Base-by-base conservation (phyloP, 2,888 invertebrate species). In the Chelonus formosanus region DNA sequence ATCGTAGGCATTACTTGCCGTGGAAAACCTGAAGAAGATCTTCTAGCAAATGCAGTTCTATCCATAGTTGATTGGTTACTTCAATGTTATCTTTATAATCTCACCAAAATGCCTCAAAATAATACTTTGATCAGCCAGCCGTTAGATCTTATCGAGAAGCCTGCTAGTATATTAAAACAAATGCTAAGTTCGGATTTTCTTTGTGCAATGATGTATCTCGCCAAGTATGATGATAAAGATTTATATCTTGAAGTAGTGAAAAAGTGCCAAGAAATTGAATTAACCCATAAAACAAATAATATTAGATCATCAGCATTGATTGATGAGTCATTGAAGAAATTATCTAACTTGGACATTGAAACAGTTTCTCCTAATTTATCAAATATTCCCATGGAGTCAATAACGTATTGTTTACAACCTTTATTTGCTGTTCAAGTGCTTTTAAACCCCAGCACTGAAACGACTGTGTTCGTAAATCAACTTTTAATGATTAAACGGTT, bases 11-110 rank as follows among this genome's bases (percentile, higher is more conserved):
- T 89, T 62, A 89, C 89, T 1, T 92, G 89, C 76, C 88, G 93
- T 69, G 92, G 92, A 0, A 95, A 95, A 85, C 90, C 94, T 64
- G 97, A 97, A 80, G 96, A 96, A 83, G 91, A 93, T 74, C 88
- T 94, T 10, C 84, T 94, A n/a, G 92, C 95, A 0, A 90, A 90
- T 63, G 90, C 95, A 2, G 89, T 96, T n/a, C 87, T 95, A 10
- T 91, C 93, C 0, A 88, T 95, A 50, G 91, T 92, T 2, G 86
- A 91, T 74, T 95, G 95, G 95, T 85, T 95, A 45, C 84, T 94
- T 45, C 92, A 92, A 82, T 92, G 94, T 61, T 90, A 92, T 73
- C 80, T 86, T 56, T 85, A 88, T 65, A 77, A 84, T 0, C 68
- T 85, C n/a, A 85, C 85, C 32, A 85, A 85, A 69, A 68, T 80